A percentile compares a stretch with the other conserved stretches of the same genome.
phyloP scores from a whole-genome alignment of 2,888 invertebrate species.

The Platycnemis pennipes region DNA sequence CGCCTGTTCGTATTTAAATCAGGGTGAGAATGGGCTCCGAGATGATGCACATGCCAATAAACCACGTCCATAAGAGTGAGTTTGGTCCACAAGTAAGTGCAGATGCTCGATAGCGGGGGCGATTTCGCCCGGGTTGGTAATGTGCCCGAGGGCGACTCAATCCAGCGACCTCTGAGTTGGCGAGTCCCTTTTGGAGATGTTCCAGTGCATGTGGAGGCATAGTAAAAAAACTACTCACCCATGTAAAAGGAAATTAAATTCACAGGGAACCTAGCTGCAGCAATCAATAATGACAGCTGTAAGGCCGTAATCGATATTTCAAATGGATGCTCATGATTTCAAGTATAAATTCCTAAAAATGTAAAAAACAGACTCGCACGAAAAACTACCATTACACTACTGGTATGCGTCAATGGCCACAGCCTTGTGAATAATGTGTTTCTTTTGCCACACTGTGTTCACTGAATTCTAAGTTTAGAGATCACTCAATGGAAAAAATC shows the following conservation, averaged over 20 bases:
- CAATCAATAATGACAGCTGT: too few species aligned
- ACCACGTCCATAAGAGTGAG: not conserved
- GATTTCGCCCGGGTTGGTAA: not conserved
- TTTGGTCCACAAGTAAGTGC: not conserved
- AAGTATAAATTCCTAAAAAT: too few species aligned
- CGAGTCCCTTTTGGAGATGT: not conserved
- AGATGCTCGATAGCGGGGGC: not conserved
- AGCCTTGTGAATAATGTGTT: too few species aligned
- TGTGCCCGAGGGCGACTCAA: not conserved
- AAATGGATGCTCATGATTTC: too few species aligned
- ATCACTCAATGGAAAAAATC: too few species aligned
- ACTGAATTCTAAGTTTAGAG: too few species aligned
- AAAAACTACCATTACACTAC: too few species aligned
- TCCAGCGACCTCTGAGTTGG: not conserved
- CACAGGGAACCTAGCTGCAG: too few species aligned
- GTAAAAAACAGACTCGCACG: too few species aligned
- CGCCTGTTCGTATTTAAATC: not conserved
- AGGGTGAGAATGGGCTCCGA: not conserved
- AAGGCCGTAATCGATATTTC: too few species aligned
- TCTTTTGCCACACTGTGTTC: too few species aligned
- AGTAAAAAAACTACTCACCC: not conserved
- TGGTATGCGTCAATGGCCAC: too few species aligned
- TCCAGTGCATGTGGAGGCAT: not conserved
- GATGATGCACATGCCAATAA: not conserved
- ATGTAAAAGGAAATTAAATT: not conserved